These are phyloP conservation scores for Syritta pipiens DNA, from an alignment of 2,888 invertebrate species.

Conservation along the genomic window DNA sequence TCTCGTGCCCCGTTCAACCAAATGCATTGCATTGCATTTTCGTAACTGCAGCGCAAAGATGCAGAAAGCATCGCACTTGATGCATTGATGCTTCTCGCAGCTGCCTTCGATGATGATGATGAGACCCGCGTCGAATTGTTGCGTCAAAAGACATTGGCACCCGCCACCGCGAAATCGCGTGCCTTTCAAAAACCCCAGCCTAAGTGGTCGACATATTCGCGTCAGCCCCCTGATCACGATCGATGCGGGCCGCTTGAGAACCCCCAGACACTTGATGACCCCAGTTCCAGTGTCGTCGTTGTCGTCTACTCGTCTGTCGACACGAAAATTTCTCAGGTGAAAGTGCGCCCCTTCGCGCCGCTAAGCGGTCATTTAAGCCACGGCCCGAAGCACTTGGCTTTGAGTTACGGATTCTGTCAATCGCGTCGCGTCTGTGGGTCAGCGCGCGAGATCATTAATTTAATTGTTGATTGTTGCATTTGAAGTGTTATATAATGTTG, in stretches of 20 bases:
- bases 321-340: constrained; percentile 51
- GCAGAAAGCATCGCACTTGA: constrained; percentile 34
- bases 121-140: constrained; percentile 28
- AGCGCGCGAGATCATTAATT: constrained; percentile 48
- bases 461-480: constrained; percentile 53
- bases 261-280: constrained; percentile 26
- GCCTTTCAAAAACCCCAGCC: constrained; percentile 38
- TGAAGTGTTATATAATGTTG: constrained; percentile 40
- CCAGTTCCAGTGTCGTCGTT: constrained; percentile 21
- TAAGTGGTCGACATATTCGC: not conserved
- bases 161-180: constrained; percentile 16
- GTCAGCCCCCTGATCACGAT: not conserved
- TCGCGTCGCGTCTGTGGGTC: constrained; percentile 28
- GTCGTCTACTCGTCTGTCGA: constrained; percentile 25
- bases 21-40: constrained; percentile 40
- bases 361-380: constrained; percentile 26
- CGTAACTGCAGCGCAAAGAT: constrained; percentile 51
- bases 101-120: constrained; percentile 32
- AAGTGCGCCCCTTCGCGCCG: constrained; percentile 55
- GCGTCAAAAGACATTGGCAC: not conserved
- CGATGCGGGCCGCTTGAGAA: not conserved
- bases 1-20: constrained; percentile 26
- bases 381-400: constrained; percentile 8
- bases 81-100: constrained; percentile 23
- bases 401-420: constrained; percentile 26